phyloP scores from a whole-genome alignment of 2,113 vertebrate species.

The Empidonax alnorum region DNA sequence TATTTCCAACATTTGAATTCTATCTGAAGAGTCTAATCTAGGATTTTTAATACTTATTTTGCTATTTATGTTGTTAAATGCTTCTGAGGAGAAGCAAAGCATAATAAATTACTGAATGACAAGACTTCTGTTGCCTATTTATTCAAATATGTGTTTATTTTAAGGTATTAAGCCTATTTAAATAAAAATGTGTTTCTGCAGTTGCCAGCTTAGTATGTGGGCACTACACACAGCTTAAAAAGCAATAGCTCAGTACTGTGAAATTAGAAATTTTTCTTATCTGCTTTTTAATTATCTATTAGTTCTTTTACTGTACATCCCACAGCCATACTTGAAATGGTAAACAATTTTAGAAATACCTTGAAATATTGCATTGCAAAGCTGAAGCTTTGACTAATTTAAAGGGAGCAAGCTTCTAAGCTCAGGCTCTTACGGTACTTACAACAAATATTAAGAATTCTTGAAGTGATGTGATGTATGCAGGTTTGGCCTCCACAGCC shows the following conservation, averaged over 20 bases:
- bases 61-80: neutral
- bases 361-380: neutral
- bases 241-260: neutral
- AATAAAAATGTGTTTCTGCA: constrained; percentile 21
- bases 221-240: neutral
- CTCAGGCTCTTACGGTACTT: neutral
- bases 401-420: neutral
- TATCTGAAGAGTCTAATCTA: neutral
- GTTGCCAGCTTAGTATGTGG: neutral
- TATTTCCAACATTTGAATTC: neutral
- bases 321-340: neutral
- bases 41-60: neutral
- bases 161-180: neutral
- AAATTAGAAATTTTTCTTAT: neutral
- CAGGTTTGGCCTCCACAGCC: neutral
- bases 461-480: neutral
- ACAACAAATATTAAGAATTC: neutral
- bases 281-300: neutral
- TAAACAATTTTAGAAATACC: neutral
- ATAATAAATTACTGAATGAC: neutral
- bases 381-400: neutral
- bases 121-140: neutral
- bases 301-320: neutral
- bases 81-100: constrained; percentile 3
- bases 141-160: constrained; percentile 15